Evolutionary conservation across 1,140 invertebrate species (phyloP).

Genomic region (Trachymyrmex cornetzi): DNA sequence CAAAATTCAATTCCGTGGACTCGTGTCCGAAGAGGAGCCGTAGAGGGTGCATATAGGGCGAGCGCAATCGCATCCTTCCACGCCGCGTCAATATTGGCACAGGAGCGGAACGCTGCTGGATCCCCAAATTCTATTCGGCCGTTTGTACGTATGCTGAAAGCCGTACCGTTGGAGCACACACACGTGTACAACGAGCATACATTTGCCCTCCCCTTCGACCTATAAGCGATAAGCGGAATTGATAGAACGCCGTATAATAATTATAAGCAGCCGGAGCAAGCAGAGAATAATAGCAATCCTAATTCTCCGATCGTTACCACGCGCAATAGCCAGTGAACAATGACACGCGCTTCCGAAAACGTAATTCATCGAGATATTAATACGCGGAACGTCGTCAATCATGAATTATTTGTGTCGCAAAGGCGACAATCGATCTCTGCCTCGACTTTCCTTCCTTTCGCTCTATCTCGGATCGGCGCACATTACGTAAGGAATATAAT

Average conservation of each 20-base stretch:
- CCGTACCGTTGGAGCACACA: not conserved
- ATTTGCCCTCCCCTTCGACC: not conserved
- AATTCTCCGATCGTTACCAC: slow-evolving; percentile 63
- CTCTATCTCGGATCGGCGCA: not conserved
- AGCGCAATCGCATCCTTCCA: slow-evolving; percentile 63
- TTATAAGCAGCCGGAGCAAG: slow-evolving; percentile 48
- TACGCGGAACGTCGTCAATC: slow-evolving; percentile 60
- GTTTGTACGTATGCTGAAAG: slow-evolving; percentile 45
- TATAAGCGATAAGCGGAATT: slow-evolving; percentile 62
- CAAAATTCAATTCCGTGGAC: slow-evolving; percentile 52
- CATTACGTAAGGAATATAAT: slow-evolving; percentile 24
- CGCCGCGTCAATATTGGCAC: slow-evolving; percentile 68
- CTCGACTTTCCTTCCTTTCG: not conserved
- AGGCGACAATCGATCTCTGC: slow-evolving; percentile 12
- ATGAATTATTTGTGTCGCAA: slow-evolving; percentile 58
- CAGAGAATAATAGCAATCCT: slow-evolving; percentile 28
- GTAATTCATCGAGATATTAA: slow-evolving; percentile 63
- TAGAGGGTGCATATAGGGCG: slow-evolving; percentile 40
- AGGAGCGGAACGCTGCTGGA: slow-evolving; percentile 63
- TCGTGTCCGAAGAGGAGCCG: slow-evolving; percentile 50
- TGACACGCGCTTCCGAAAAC: slow-evolving; percentile 43
- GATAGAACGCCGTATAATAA: slow-evolving; percentile 73
- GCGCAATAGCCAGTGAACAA: not conserved
- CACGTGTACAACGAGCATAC: not conserved
- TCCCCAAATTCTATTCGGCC: slow-evolving; percentile 61